phyloP scores from a whole-genome alignment of 2,113 vertebrate species.

The Campylomormyrus tamandua region DNA sequence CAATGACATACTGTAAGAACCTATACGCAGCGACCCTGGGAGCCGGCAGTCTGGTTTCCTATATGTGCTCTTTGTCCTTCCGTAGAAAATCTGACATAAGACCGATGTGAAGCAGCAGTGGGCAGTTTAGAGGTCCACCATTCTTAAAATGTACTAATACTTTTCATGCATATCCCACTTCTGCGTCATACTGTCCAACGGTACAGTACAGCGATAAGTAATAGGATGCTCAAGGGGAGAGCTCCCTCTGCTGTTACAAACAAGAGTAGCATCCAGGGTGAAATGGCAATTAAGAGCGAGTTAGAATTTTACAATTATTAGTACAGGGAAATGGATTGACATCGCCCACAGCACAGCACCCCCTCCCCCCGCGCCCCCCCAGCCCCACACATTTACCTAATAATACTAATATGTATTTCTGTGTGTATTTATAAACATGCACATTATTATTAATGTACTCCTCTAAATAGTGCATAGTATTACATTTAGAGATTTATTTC shows the following conservation, averaged over 20 bases:
- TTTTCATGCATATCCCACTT: background rate
- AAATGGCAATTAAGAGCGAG: background rate
- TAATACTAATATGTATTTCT: background rate
- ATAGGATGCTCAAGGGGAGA: background rate
- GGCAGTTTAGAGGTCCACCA: background rate
- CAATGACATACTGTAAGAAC: background rate
- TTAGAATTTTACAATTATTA: background rate
- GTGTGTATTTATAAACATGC: background rate
- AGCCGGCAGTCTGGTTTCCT: background rate
- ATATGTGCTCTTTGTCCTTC: background rate
- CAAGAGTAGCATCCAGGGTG: background rate
- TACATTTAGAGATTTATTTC: background rate
- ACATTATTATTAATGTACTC: background rate
- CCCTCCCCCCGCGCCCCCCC: too few species aligned
- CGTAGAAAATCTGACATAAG: background rate
- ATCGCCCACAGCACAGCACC: background rate
- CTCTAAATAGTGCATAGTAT: background rate
- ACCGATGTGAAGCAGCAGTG: background rate
- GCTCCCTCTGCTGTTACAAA: slow-evolving; percentile 15
- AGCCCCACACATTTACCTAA: background rate
- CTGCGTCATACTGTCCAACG: background rate
- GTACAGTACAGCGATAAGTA: background rate
- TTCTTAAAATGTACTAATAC: background rate
- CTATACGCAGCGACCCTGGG: background rate
- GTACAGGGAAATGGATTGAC: background rate